A percentile compares a stretch with the other conserved stretches of the same genome.
Conservation (phyloP, 2,888 invertebrate species). For the Gerris lacustris region DNA sequence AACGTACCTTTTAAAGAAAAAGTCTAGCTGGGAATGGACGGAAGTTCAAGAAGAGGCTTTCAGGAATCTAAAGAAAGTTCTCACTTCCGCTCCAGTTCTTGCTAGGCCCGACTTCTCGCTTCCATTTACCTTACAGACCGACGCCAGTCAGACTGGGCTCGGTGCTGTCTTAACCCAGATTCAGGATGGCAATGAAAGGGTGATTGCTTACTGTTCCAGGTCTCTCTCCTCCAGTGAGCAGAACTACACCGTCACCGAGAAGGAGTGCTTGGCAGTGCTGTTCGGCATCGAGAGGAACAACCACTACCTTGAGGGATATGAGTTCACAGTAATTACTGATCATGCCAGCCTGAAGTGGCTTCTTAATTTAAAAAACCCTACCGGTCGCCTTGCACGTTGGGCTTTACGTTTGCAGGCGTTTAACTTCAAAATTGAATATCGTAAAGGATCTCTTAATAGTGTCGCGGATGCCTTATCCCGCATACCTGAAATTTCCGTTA, state of each 20-base stretch:
- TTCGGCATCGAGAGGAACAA: slow-evolving; percentile 27
- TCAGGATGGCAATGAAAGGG: slow-evolving; percentile 10
- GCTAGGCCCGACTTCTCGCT: background rate
- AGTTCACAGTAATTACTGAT: slow-evolving; percentile 31
- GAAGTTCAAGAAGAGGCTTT: slow-evolving; percentile 12
- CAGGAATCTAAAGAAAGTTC: background rate
- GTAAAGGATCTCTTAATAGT: background rate
- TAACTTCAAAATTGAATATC: background rate
- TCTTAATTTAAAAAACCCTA: background rate
- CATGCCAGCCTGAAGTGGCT: slow-evolving; percentile 20
- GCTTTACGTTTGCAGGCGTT: background rate
- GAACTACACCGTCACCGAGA: slow-evolving; percentile 28
- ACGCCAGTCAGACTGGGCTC: slow-evolving; percentile 9
- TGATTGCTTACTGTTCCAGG: slow-evolving; percentile 8
- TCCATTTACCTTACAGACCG: slow-evolving; percentile 9
- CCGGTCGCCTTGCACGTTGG: background rate
- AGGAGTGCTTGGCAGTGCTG: slow-evolving; percentile 29
- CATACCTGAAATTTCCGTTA: background rate
- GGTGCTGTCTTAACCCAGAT: slow-evolving; percentile 13
- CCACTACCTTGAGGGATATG: slow-evolving; percentile 29
- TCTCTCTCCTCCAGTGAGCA: slow-evolving; percentile 16
- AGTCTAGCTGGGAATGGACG: slow-evolving; percentile 8
- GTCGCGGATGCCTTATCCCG: background rate
- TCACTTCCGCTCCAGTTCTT: background rate
- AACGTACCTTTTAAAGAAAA: background rate